Evolutionary conservation across 2,888 invertebrate species (phyloP).

Genomic region (Agrochola lychnidis): DNA sequence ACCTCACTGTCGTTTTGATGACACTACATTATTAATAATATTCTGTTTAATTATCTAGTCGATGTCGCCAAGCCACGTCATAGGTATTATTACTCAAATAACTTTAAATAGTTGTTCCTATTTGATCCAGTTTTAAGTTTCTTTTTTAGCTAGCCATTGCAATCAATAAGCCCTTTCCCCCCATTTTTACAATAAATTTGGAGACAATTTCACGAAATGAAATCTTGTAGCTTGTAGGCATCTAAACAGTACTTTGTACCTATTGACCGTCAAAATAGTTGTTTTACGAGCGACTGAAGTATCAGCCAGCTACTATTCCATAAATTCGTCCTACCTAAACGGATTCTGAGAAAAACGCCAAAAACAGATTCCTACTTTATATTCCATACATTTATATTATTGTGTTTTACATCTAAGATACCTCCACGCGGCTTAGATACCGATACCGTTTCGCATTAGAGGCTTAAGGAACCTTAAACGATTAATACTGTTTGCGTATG

Average conservation of each 20-base stretch:
- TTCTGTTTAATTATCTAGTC: constrained; percentile 1
- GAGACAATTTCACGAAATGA: neutral
- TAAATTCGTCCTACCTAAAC: neutral
- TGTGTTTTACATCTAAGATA: constrained; percentile 30
- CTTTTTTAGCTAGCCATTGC: neutral
- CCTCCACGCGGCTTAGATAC: neutral
- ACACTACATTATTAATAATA: neutral
- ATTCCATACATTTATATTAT: constrained; percentile 52
- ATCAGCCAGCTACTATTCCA: neutral
- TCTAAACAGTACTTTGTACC: no score
- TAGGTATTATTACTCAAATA: neutral
- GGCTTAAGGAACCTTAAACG: constrained; percentile 22
- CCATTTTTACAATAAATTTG: neutral
- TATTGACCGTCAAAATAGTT: no score
- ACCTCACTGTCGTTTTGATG: constrained; percentile 6
- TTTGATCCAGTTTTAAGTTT: neutral
- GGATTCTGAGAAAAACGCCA: constrained; percentile 30
- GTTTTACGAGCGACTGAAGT: no score
- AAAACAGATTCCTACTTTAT: constrained; percentile 30
- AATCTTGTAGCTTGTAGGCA: no score
- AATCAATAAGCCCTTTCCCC: neutral
- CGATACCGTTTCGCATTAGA: neutral
- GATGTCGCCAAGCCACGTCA: neutral
- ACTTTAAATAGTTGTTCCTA: neutral
- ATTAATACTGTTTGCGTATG: constrained; percentile 27